phyloP scores from a whole-genome alignment of 2,797 vertebrate species.

The Fistularia tabacaria region DNA sequence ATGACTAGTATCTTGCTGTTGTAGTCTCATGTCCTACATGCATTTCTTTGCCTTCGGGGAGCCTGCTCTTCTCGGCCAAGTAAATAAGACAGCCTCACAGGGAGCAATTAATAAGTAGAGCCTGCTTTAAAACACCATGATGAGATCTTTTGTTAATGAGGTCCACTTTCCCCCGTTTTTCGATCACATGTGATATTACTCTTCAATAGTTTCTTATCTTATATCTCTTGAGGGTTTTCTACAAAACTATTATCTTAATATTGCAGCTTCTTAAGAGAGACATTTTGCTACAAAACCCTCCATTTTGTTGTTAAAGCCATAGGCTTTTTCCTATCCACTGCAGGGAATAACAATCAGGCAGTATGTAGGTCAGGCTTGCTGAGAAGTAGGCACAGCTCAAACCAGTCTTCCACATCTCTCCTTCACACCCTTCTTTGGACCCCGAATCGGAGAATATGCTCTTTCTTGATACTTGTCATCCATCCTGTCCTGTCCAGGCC shows the following conservation, averaged over 20 bases:
- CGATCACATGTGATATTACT: not conserved
- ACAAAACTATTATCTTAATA: slow-evolving; percentile 1
- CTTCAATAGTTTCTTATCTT: not conserved
- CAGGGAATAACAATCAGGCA: slow-evolving; percentile 60
- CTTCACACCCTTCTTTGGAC: slow-evolving; percentile 35
- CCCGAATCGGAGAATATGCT: slow-evolving; percentile 41
- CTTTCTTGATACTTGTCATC: slow-evolving; percentile 29
- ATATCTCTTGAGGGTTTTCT: not conserved
- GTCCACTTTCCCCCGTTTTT: slow-evolving; percentile 5
- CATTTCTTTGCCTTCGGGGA: slow-evolving; percentile 9
- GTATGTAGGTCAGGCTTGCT: slow-evolving; percentile 66
- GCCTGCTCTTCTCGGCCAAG: slow-evolving; percentile 16
- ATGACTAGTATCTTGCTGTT: too few relatives aligned
- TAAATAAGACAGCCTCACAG: slow-evolving; percentile 32
- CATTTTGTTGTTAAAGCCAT: slow-evolving; percentile 12
- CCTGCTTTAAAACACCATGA: slow-evolving; percentile 24
- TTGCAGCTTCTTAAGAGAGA: slow-evolving; percentile 2
- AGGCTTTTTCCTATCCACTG: slow-evolving; percentile 27
- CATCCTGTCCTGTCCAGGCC: slow-evolving; percentile 20
- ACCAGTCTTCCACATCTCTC: slow-evolving; percentile 36
- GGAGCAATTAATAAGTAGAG: slow-evolving; percentile 47
- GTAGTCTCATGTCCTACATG: slow-evolving; percentile 12
- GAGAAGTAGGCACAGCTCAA: slow-evolving; percentile 33
- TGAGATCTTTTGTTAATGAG: slow-evolving; percentile 26
- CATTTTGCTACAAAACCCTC: slow-evolving; percentile 5